Evolutionary conservation across 2,888 invertebrate species (phyloP), one percentile per base, ranked within the genome.

Genomic region (Girardia tigrina): DNA sequence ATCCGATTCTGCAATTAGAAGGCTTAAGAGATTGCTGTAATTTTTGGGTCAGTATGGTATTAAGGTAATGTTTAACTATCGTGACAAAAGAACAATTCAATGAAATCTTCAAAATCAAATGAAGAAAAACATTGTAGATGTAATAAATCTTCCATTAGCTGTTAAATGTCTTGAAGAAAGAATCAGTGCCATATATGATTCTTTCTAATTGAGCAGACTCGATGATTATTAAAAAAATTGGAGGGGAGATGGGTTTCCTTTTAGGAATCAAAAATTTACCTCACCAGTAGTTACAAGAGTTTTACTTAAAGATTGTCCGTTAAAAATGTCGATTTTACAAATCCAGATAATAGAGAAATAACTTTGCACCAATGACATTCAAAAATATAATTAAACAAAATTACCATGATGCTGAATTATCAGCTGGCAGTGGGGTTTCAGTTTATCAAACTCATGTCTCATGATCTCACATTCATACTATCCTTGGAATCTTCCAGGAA

Each of bases 261-360:
- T 56, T 56, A 56, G 56, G 23, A 20, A 56, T 56, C 56, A 56
- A n/a, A 23, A 56, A 56, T 23, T n/a, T 56, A 56, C 56, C 56
- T 56, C 56, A 56, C 23, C 56, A 56, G n/a, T 23, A 56, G 23
- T 16, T 56, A 56, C 56, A n/a, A 20, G 56, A 56, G 56, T 56
- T 56, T 56, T 23, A 56, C 23, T 56, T 56, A 16, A n/a, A 23
- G 4, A 23, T 20, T n/a, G 56, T 23, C 23, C 20, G n/a, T 56
- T 6, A 20, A 6, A 56, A 56, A 56, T 56, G n/a, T n/a, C n/a
- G n/a, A n/a, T n/a, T n/a, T n/a, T n/a, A n/a, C n/a, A n/a, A n/a
- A n/a, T n/a, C n/a, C n/a, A n/a, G n/a, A n/a, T n/a, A n/a, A n/a
- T n/a, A n/a, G n/a, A n/a, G n/a, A n/a, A n/a, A n/a, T n/a, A n/a